Evolutionary conservation across 1,140 invertebrate species (phyloP), one percentile per base, ranked within the genome.

Genomic region (Euglossa dilemma): DNA sequence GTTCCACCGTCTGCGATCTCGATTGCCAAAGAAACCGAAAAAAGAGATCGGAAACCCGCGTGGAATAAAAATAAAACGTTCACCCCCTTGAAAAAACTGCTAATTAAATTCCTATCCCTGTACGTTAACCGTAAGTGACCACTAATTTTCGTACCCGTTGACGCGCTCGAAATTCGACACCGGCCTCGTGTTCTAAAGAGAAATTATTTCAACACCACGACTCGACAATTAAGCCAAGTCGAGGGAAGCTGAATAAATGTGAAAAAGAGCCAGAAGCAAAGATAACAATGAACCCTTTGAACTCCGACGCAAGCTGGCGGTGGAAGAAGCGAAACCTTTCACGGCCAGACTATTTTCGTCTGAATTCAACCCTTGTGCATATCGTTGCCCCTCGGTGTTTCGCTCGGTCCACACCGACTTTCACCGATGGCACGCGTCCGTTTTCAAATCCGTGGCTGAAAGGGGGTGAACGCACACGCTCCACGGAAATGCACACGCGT

Each of bases 361-460:
- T 72, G 70, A 77, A 83, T 78, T 71, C 85, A 72, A 74, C 83
- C 90, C 84, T 87, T 83, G 64, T 85, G 66, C 85, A 81, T 87
- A 81, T 85, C 86, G 66, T 77, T 78, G 57, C 73, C 80, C 80
- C 83, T 66, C 57, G 57, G 25, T 74, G 56, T 67, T 85, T n/a
- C 69, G 84, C 83, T 86, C 92, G 90, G 87, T 90, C 91, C 86
- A 83, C 79, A 72, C 85, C 91, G 86, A 92, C 91, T 93, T 91
- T 92, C 83, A 85, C 84, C 87, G 87, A 80, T 85, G 89, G 89
- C 91, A 92, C 91, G 91, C 92, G 92, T 90, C 80, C 88, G 84
- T 92, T 93, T 92, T 82, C 70, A 89, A 92, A 89, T 88, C 85
- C 84, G 16, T 71, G 59, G 64, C 83, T 89, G 79, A 86, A 91